Base-by-base conservation (phyloP, 2,888 invertebrate genomes). In the Tinea trinotella region DNA sequence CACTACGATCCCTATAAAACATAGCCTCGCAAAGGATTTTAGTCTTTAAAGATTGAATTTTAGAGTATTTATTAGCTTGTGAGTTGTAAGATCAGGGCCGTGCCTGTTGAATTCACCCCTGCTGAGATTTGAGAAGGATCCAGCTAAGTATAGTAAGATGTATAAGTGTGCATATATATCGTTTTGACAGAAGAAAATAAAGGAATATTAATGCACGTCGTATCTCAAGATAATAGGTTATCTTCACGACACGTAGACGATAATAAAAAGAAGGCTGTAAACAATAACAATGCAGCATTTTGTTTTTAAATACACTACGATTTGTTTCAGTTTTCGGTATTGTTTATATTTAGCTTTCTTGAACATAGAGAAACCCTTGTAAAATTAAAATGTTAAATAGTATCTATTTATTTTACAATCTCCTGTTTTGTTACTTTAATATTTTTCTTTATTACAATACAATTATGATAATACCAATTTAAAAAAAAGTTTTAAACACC, bases 61-160 rank as follows among this genome's bases (percentile, higher is more conserved):
- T 19, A 46, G 46, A 10, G 36, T 1, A 19, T 15, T 46, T 46
- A 19, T 46, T 19, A n/a, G 13, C n/a, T n/a, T 40, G 40, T 13
- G 40, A 4, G 3, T 7, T 7, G n/a, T 17, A 36, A 17, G 18
- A 18, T 19, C 19, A 46, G n/a, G 46, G 46, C n/a, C 4, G 20
- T 40, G 36, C 35, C 52, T 52, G 34, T 52, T 15, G 10, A 35
- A 15, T 52, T 53, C 76, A 52, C 55, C 77, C 79, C 76, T 76
- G 71, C 67, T 57, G 72, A 73, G 81, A 76, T 78, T 77, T 68
- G 63, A 76, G 75, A 72, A 68, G 72, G 74, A 76, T 70, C 56
- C n/a, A 19, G 13, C 40, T 40, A 15, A 40, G 1, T 40, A 15
- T 40, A 40, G 24, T 24, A n/a, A n/a, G n/a, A 30, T 30, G 30